Evolutionary conservation across 2,797 vertebrate genomes (phyloP), one percentile per base, ranked within the genome.

Genomic region (Phylloscopus collybita): DNA sequence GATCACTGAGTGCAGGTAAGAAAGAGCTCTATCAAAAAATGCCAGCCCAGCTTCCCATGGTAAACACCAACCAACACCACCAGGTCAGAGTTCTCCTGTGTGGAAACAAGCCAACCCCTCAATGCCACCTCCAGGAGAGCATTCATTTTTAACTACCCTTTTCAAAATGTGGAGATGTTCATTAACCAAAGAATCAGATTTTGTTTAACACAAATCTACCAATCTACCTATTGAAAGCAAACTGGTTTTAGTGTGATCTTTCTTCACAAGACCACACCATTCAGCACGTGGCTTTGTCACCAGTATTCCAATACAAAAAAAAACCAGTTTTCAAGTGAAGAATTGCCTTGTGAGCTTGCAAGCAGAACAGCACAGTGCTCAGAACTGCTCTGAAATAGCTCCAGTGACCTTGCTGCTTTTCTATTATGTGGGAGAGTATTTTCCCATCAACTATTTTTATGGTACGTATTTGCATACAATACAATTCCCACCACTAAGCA

Each of bases 1-100:
- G 96, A 85, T 99, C 99, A 95, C 99, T 99, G 95, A 72, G 88
- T 47, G 16, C 36, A 92, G 36, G 40, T 9, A 47, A 76, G 45
- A 80, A 72, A 90, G 23, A 1, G 16, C 14, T 10, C 6, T 23
- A 8, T 64, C 40, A 80, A 23, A 87, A 88, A 81, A 66, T 5
- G 36, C 67, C 73, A 87, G 19, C 29, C 51, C 84, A 94, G 32
- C 21, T 66, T 78, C 51, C 59, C 69, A 8, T 2, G n/a, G 25
- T 3, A 36, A 88, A 88, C 18, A 36, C 16, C 45, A 36, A 57
- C n/a, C 66, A 90, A 13, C 49, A 34, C 21, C n/a, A 57, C 18
- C 34, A 25, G 20, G 9, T 66, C 47, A 49, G 49, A 75, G 14
- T 2, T 64, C 42, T 83, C 51, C 27, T 30, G 1, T 5, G 9